A percentile compares a stretch with the other conserved stretches of the same genome.
These are phyloP conservation scores for Chrysochloris asiatica DNA, from an alignment of 2,113 vertebrate genomes.

Conservation along the genomic window DNA sequence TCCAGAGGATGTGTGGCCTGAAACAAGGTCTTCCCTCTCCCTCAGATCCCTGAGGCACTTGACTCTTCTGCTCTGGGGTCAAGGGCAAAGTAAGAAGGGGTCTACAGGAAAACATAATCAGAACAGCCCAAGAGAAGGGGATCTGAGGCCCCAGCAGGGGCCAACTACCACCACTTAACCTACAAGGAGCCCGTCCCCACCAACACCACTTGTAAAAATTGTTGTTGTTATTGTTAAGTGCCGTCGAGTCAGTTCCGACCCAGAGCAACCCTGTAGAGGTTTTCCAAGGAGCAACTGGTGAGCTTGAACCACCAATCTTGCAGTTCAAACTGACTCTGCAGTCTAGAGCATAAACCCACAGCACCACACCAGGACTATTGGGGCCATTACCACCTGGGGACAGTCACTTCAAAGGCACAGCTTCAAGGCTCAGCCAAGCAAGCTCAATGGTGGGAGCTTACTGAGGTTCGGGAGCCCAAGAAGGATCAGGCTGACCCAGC, in stretches of 20 bases:
- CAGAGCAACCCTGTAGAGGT: too few relatives aligned
- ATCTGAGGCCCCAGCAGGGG: background rate
- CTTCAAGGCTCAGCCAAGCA: background rate
- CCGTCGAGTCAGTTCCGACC: too few relatives aligned
- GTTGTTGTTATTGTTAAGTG: too few relatives aligned
- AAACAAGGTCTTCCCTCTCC: background rate
- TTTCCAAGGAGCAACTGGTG: too few relatives aligned
- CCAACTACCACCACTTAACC: background rate
- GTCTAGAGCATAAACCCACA: too few relatives aligned
- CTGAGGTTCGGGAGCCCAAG: background rate
- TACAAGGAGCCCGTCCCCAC: background rate
- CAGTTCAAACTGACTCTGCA: too few relatives aligned
- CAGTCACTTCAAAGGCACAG: background rate
- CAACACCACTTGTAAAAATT: background rate
- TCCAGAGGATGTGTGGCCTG: background rate
- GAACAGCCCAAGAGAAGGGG: background rate
- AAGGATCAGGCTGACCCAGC: background rate
- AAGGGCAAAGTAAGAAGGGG: background rate
- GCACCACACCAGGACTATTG: too few relatives aligned
- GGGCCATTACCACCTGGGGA: background rate
- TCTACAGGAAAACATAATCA: background rate
- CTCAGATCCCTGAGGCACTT: background rate
- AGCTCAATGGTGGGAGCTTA: background rate
- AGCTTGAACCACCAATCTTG: too few relatives aligned
- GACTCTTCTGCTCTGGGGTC: background rate